Percentiles rank a stretch among this genome's conserved stretches.
Evolutionary conservation across 2,113 vertebrate genomes (phyloP).

Genomic region (Saccopteryx leptura): DNA sequence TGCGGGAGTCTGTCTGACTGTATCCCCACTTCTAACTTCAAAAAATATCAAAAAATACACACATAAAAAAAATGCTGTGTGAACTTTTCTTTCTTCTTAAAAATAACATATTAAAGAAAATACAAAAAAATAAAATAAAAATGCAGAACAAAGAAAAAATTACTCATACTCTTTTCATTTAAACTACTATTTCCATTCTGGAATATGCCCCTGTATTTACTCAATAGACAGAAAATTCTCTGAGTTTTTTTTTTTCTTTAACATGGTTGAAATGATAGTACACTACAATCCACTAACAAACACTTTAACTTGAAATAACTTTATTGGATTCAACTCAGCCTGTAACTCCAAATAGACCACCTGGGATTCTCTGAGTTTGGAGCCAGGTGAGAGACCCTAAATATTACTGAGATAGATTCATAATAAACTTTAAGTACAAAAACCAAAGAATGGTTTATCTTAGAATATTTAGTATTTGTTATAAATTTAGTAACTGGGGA

Average conservation of each 20-base stretch:
- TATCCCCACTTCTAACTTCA: no score
- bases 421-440: slow-evolving; percentile 58
- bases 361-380: slow-evolving; percentile 27
- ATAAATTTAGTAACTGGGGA: neutral
- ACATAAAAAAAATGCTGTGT: no score
- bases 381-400: neutral
- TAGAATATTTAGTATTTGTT: neutral
- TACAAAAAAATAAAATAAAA: neutral
- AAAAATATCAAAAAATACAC: no score
- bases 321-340: neutral
- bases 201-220: neutral
- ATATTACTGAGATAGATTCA: slow-evolving; percentile 8
- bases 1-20: no score
- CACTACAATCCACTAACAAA: neutral
- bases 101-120: slow-evolving; percentile 57
- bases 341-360: slow-evolving; percentile 12
- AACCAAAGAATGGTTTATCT: slow-evolving; percentile 45
- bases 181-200: slow-evolving; percentile 40
- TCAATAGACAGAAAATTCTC: slow-evolving; percentile 47
- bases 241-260: slow-evolving; percentile 11
- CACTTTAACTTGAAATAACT: slow-evolving; percentile 21
- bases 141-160: slow-evolving; percentile 61
- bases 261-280: neutral
- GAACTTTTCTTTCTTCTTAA: slow-evolving; percentile 40
- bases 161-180: neutral